Conservation (phyloP, 2,888 invertebrate genomes). For the Dicyrtomina minuta region DNA sequence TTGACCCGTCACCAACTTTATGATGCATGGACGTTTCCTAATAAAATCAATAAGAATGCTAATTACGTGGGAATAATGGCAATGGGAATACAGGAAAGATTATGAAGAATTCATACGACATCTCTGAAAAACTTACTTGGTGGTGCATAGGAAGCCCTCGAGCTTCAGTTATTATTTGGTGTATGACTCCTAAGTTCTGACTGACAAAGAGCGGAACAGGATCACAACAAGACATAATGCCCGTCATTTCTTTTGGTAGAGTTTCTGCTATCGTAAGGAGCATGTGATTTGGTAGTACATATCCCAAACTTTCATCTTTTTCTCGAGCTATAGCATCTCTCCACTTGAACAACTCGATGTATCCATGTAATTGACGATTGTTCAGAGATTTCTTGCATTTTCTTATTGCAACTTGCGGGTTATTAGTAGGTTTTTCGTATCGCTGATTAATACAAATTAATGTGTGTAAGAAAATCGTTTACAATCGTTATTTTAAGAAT, state of each 20-base stretch:
- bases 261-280: conserved; percentile 82
- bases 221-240: conserved; percentile 87
- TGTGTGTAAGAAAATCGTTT: too few species aligned
- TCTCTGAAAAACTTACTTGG: conserved; percentile 7
- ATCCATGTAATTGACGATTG: conserved; percentile 77
- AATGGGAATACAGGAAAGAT: too few species aligned
- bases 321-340: conserved; percentile 78
- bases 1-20: conserved; percentile 39
- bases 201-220: conserved; percentile 81
- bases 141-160: conserved; percentile 68
- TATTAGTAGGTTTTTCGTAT: conserved; percentile 71
- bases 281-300: conserved; percentile 95
- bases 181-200: conserved; percentile 61
- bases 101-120: too few species aligned
- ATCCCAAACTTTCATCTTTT: conserved; percentile 90
- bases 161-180: conserved; percentile 69
- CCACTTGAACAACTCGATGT: conserved; percentile 82
- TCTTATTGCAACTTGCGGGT: conserved; percentile 48
- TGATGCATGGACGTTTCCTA: conserved; percentile 40
- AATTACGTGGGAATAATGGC: too few species aligned
- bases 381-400: conserved; percentile 80
- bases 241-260: conserved; percentile 87
- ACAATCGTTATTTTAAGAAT: too few species aligned
- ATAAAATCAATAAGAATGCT: too few species aligned
- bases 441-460: conserved; percentile 62